Base-by-base conservation (phyloP, 2,797 vertebrate species). In the Thunnus albacares region DNA sequence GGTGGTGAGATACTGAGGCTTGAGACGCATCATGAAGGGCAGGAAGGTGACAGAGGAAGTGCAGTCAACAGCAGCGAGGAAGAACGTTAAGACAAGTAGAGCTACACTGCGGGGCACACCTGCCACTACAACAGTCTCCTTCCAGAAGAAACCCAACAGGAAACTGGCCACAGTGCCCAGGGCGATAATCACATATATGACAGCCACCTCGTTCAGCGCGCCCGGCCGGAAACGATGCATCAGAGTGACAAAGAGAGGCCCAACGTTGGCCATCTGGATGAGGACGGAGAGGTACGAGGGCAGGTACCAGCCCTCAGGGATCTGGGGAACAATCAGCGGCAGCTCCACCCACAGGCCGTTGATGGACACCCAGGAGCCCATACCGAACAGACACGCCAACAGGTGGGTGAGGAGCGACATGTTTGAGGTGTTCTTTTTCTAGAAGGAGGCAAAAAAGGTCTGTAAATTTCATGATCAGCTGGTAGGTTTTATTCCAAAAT, bases 301-400 rank as follows among this genome's bases (percentile, higher is more conserved):
- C 71, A 97, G 94, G 84, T 87, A 87, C 97, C 97, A 97, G 38
- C 94, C 91, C 86, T 97, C 97, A 0, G 96, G 96, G 73, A 96
- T 90, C 14, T 85, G 69, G 1, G 91, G 91, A 20, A 97, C 96
- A 0, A 97, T 70, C 22, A 97, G 84, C 9, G 97, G 96, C 15
- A 97, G 92, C 89, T 97, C 96, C 81, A 97, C 97, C 96, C 96
- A 97, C 49, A 97, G 88, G 1, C 96, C 96, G 0, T 97, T 97
- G 89, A 97, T 96, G 83, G 97, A 96, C 43, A 97, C 94, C 97
- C 97, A 97, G 79, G 97, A 97, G 45, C 96, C 96, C 43, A 95
- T 94, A 33, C 96, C 97, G 3, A 97, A 93, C 30, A 97, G 91
- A 83, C 94, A 94, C 0, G 93, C 93, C 85, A 97, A 52, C 53